Percentiles rank a stretch among this genome's conserved stretches.
Conservation (phyloP, 2,888 invertebrate genomes). For the Oscheius sp. region DNA sequence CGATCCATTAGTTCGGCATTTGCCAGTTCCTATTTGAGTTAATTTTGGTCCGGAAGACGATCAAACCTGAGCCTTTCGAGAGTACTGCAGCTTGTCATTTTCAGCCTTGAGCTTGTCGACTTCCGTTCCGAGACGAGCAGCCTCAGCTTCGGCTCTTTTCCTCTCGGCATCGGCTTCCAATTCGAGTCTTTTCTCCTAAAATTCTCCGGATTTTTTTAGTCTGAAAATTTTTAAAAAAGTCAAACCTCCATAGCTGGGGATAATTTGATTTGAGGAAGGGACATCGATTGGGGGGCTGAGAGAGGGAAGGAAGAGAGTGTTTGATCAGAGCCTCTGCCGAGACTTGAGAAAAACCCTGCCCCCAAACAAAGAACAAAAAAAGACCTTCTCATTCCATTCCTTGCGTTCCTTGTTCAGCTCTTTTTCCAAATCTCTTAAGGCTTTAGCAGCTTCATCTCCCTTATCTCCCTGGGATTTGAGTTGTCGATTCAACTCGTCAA, state of each 20-base stretch:
- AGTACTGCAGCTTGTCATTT: slow-evolving; percentile 39
- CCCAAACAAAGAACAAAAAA: slow-evolving; percentile 14
- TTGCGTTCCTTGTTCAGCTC: slow-evolving; percentile 46
- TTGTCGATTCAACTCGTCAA: slow-evolving; percentile 55
- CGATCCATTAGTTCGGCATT: slow-evolving; percentile 58
- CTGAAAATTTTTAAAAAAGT: background rate
- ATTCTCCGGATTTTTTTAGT: background rate
- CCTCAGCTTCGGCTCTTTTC: slow-evolving; percentile 33
- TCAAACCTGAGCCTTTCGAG: slow-evolving; percentile 46
- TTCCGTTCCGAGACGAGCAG: slow-evolving; percentile 46
- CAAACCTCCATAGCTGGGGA: slow-evolving; percentile 21
- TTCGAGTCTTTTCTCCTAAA: slow-evolving; percentile 42
- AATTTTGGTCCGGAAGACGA: background rate
- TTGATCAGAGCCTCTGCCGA: slow-evolving; percentile 21
- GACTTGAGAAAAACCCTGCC: slow-evolving; percentile 2
- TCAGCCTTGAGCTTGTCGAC: slow-evolving; percentile 42
- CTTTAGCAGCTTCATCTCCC: slow-evolving; percentile 49
- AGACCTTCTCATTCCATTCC: slow-evolving; percentile 51
- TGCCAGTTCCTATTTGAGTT: slow-evolving; percentile 46
- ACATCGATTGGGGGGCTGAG: background rate
- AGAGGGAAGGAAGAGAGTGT: slow-evolving; percentile 13
- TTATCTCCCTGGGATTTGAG: slow-evolving; percentile 48
- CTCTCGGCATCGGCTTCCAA: slow-evolving; percentile 52
- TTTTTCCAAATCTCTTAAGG: slow-evolving; percentile 46
- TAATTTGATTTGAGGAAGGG: background rate